A percentile compares a stretch with the other conserved stretches of the same genome.
Conservation (phyloP, 2,888 invertebrate genomes). For the Laothoe populi region DNA sequence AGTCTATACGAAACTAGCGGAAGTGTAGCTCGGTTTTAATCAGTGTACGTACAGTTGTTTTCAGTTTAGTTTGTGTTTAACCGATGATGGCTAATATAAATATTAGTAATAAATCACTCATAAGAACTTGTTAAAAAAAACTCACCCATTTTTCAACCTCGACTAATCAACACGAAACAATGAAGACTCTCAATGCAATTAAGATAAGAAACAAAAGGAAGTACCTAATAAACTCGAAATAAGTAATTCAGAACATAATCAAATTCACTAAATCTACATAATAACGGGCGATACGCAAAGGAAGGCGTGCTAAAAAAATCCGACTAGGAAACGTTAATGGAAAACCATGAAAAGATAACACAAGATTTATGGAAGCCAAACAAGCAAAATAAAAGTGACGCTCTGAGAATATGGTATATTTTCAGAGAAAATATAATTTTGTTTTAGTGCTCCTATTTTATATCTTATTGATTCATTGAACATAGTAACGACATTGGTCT, state of each 20-base stretch:
- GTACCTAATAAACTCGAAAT: slow-evolving; percentile 14
- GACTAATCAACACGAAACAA: slow-evolving; percentile 19
- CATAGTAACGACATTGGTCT: no score
- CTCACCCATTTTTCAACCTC: background rate
- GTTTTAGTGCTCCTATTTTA: no score
- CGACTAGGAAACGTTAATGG: slow-evolving; percentile 51
- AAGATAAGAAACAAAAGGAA: slow-evolving; percentile 23
- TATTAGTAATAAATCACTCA: background rate
- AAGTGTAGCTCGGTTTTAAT: no score
- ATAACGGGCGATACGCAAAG: slow-evolving; percentile 14
- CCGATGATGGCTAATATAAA: background rate
- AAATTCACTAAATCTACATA: slow-evolving; percentile 25
- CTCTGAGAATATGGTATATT: background rate
- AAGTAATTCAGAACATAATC: slow-evolving; percentile 23
- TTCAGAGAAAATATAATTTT: background rate
- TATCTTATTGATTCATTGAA: no score
- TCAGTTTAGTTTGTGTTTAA: no score
- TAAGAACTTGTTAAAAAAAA: background rate
- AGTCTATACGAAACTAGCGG: no score
- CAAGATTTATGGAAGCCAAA: slow-evolving; percentile 55
- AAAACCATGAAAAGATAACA: slow-evolving; percentile 52
- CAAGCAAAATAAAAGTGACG: slow-evolving; percentile 47
- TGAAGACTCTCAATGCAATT: slow-evolving; percentile 8
- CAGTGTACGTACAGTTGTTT: no score
- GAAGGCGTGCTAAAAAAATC: slow-evolving; percentile 29